phyloP scores from a whole-genome alignment of 2,888 invertebrate genomes.

The Chrysolina americana region DNA sequence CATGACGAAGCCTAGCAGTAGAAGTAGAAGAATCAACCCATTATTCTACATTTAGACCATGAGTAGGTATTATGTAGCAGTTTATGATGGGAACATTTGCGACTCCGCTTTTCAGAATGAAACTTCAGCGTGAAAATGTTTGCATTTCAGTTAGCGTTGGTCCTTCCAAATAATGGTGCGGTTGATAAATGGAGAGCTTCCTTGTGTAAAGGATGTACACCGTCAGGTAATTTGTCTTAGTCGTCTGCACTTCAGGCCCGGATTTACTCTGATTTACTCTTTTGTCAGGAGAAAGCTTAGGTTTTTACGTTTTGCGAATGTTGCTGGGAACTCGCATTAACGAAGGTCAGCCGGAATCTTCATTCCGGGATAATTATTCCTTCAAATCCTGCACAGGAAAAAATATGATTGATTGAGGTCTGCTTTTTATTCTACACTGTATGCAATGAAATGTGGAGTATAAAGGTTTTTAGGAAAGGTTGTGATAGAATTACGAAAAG shows the following conservation, averaged over 20 bases:
- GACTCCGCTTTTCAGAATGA: constrained; percentile 17
- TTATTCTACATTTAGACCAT: background rate
- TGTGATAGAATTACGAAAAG: too few relatives aligned
- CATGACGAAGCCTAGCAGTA: too few relatives aligned
- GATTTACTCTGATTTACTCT: constrained; percentile 58
- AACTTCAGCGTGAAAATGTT: constrained; percentile 43
- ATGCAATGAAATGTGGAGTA: background rate
- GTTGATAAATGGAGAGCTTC: constrained; percentile 51
- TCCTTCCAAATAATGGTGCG: constrained; percentile 49
- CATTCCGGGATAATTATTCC: background rate
- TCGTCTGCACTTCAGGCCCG: constrained; percentile 58
- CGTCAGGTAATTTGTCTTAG: constrained; percentile 60
- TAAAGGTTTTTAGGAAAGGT: background rate
- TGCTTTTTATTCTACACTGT: background rate
- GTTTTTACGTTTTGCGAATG: constrained; percentile 11
- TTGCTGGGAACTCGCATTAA: constrained; percentile 7
- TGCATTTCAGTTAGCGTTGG: constrained; percentile 44
- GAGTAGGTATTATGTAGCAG: background rate
- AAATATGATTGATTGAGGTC: background rate
- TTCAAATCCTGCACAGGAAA: background rate
- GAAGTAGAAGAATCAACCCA: background rate
- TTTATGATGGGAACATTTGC: constrained; percentile 10
- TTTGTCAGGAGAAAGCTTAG: constrained; percentile 37
- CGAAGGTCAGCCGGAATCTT: constrained; percentile 1
- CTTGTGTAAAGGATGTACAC: constrained; percentile 55